Evolutionary conservation across 1,140 invertebrate species (phyloP), one percentile per base, ranked within the genome.

Genomic region (Megalopta genalis): DNA sequence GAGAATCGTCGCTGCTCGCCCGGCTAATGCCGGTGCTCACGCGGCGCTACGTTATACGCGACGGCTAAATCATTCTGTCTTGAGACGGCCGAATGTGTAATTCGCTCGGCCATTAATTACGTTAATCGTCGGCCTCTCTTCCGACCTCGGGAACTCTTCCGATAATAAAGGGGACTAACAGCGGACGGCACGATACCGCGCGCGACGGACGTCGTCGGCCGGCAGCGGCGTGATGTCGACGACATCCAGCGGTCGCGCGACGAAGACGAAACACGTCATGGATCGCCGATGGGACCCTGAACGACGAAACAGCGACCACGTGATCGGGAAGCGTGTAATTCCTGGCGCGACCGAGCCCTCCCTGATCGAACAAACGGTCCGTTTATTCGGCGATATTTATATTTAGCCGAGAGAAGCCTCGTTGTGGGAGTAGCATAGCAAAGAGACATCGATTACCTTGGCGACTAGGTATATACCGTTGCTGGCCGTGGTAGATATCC

Each of bases 81-180:
- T 1, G 71, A 42, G 42, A 12, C 42, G 42, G 42, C 9, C 3
- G 52, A 18, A 63, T 27, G 23, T 67, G 81, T 37, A 74, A 77
- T 77, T 52, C 71, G 23, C 16, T 39, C 59, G n/a, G 23, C 39
- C 63, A 84, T 84, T 68, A 71, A 84, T 85, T 75, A 69, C 66
- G 59, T 73, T 77, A 81, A 84, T 76, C 67, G 66, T 49, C 6
- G 32, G 64, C 7, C 32, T 4, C 27, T n/a, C 57, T 42, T 27
- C 7, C n/a, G 46, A 49, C 23, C 12, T 21, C n/a, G 59, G 39
- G 52, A 52, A n/a, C 59, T 68, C 32, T 39, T 65, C 12, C 62
- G 18, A 72, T 52, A 70, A 70, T 70, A 9, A 10, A 21, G 14
- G 37, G 3, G 59, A 16, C 66, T 7, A 27, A 37, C 52, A 42